Base-by-base conservation (phyloP, 2,113 vertebrate genomes). In the Triplophysa rosa region DNA sequence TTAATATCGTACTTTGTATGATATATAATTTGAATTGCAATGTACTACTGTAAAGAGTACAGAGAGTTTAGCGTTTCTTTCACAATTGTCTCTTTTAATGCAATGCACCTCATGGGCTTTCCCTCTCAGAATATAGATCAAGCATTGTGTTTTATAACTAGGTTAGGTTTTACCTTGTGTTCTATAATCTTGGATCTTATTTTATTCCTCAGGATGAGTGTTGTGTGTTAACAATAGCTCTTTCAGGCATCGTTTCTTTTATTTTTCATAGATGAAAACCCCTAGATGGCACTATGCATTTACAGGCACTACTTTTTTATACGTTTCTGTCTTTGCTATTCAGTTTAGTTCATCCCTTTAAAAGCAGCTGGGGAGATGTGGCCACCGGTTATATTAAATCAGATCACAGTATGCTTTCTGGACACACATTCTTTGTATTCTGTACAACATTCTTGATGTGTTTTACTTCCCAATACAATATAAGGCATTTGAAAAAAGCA, bases 251-350 rank as follows among this genome's bases (percentile, higher is more conserved):
- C 2, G 1, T 8, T 74, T 40, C 17, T 42, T 80, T 62, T 65
- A 54, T n/a, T 14, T 42, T 11, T 37, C 64, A 33, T 47, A 33
- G 33, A 70, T 81, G 81, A 75, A 78, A 80, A 67, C 88, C 91
- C 69, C 86, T 87, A 91, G 91, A 90, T 91, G 91, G 90, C 90
- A 86, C 87, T 83, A 87, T 86, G 83, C 79, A 74, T 88, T 86
- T 84, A 72, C 81, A 79, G 62, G 40, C 66, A n/a, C 14, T 37
- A 16, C 45, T 29, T 59, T 16, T 26, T 62, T n/a, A n/a, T n/a
- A n/a, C 19, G 4, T 24, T 66, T 76, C 63, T 58, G 29, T 79
- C 56, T 77, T 79, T 61, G 19, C 9, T 67, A 52, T 63, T 21
- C 26, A 63, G 58, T 62, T 17, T 14, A 59, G 8, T 63, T 21